These are phyloP conservation scores for Drosophila melanica DNA, from an alignment of 1,140 invertebrate species.

Conservation along the genomic window DNA sequence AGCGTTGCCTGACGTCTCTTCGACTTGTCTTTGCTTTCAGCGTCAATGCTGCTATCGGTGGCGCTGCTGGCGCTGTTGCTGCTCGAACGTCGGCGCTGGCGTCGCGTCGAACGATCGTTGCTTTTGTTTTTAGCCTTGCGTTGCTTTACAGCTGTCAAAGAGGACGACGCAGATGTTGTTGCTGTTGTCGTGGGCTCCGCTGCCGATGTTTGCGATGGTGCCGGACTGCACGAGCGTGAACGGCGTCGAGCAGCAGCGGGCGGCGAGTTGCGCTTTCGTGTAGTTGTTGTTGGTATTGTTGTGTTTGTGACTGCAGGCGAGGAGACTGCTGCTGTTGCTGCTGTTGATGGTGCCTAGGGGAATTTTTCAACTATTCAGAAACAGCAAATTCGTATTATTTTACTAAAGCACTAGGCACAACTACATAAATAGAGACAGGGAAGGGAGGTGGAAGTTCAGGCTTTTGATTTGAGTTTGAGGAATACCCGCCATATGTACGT, in stretches of 20 bases:
- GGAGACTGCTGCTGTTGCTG: background rate
- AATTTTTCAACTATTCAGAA: constrained; percentile 84
- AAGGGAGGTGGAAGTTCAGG: background rate
- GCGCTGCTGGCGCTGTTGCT: constrained; percentile 34
- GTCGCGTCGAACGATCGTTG: constrained; percentile 35
- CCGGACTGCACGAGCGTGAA: constrained; percentile 32
- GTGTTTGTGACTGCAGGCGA: background rate
- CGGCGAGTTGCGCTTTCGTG: constrained; percentile 1
- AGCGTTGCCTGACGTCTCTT: constrained; percentile 32
- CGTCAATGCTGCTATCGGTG: constrained; percentile 33
- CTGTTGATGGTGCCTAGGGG: constrained; percentile 74
- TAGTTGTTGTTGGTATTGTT: constrained; percentile 1
- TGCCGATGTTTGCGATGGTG: background rate
- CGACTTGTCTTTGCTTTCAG: constrained; percentile 27
- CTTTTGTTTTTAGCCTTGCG: constrained; percentile 47
- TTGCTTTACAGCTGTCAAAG: constrained; percentile 20
- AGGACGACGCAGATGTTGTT: constrained; percentile 15
- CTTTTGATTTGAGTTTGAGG: constrained; percentile 25
- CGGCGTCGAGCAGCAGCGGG: constrained; percentile 9
- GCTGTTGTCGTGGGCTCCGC: constrained; percentile 7
- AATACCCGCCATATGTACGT: constrained; percentile 13
- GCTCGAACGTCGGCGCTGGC: constrained; percentile 40
- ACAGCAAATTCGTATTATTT: constrained; percentile 84
- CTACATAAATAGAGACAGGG: constrained; percentile 40
- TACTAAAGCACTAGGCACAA: constrained; percentile 74